These are phyloP conservation scores for Cynoglossus semilaevis DNA, from an alignment of 2,113 vertebrate species.

Conservation along the genomic window DNA sequence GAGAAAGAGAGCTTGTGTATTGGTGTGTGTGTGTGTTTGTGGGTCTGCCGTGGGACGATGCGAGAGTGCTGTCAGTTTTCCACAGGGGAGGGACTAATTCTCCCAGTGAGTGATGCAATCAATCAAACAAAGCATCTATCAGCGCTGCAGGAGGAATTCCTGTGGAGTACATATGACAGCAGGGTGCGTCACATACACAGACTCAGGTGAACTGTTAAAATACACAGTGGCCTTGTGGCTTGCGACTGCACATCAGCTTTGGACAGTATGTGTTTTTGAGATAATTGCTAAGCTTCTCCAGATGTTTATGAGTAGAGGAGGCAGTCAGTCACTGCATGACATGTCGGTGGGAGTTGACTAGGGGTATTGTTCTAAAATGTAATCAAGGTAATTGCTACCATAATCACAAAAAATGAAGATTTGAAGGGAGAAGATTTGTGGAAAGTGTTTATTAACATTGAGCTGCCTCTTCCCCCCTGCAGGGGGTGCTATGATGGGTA, in stretches of 20 bases:
- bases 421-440: no score
- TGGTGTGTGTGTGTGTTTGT: conserved; percentile 47
- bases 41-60: conserved; percentile 55
- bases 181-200: conserved; percentile 61
- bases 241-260: conserved; percentile 39
- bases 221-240: conserved; percentile 49
- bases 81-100: conserved; percentile 72
- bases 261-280: conserved; percentile 48
- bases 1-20: conserved; percentile 5
- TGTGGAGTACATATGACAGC: conserved; percentile 66
- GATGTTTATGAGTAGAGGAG: conserved; percentile 46
- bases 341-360: conserved; percentile 29
- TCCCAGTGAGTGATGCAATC: conserved; percentile 74
- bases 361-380: conserved; percentile 40
- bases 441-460: no score
- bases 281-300: conserved; percentile 53
- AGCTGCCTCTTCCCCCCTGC: no score
- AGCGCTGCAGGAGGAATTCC: conserved; percentile 62
- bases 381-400: conserved; percentile 30
- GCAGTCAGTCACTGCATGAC: conserved; percentile 18
- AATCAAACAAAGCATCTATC: conserved; percentile 73
- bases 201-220: conserved; percentile 57
- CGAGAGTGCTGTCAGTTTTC: conserved; percentile 72
- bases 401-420: conserved; percentile 5
- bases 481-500: no score